phyloP scores from a whole-genome alignment of 1,140 invertebrate species.

The Drosophila saltans region DNA sequence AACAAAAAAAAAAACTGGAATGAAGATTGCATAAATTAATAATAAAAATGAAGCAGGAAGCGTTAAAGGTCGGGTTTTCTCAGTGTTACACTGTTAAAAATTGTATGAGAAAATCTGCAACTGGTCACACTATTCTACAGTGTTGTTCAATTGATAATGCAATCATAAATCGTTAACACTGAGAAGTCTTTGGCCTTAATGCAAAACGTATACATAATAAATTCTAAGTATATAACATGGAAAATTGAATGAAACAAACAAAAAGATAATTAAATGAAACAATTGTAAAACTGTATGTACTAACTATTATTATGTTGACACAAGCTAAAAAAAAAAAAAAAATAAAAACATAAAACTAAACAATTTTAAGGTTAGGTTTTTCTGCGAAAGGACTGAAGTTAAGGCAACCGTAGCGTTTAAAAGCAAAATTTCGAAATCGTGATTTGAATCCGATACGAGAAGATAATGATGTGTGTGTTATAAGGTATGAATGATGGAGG shows the following conservation, averaged over 20 bases:
- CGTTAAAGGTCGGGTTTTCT: conserved; percentile 13
- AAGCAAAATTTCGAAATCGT: conserved; percentile 74
- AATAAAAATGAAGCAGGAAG: conserved; percentile 26
- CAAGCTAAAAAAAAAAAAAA: neutral
- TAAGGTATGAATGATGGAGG: conserved; percentile 70
- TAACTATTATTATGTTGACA: conserved; percentile 63
- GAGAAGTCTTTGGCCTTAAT: neutral
- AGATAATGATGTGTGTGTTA: conserved; percentile 59
- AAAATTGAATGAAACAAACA: conserved; percentile 34
- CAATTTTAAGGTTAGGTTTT: conserved; percentile 73
- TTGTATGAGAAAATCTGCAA: no score
- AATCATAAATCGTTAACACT: neutral
- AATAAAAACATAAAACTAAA: conserved; percentile 7
- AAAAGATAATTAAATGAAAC: neutral
- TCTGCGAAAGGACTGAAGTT: conserved; percentile 82
- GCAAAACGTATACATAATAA: conserved; percentile 39
- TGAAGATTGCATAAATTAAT: conserved; percentile 4
- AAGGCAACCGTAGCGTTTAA: conserved; percentile 81
- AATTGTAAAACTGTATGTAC: conserved; percentile 64
- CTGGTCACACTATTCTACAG: no score
- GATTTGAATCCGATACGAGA: conserved; percentile 8
- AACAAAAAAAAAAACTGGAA: conserved; percentile 25
- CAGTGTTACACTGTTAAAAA: neutral
- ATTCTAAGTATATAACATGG: conserved; percentile 52
- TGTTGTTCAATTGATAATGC: no score